These are phyloP conservation scores for Palythoa grandis DNA, from an alignment of 92 coral and sea anemone species.

Conservation along the genomic window DNA sequence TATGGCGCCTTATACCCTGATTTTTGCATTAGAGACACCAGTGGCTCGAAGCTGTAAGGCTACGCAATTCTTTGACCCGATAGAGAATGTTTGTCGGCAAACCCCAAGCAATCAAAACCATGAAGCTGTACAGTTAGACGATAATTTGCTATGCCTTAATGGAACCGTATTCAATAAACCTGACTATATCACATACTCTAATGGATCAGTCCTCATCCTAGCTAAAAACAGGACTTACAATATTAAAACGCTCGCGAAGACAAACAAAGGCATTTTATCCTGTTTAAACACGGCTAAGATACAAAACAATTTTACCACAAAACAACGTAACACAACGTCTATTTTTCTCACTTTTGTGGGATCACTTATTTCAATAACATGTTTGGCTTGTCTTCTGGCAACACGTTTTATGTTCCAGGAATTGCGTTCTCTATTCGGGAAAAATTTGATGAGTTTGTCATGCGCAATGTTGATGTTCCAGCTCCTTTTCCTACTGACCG, in stretches of 20 bases:
- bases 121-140: background rate
- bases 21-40: background rate
- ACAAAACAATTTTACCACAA: background rate
- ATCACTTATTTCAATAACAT: background rate
- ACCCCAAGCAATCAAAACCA: background rate
- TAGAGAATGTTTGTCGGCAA: background rate
- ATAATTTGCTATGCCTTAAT: background rate
- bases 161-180: background rate
- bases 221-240: background rate
- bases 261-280: background rate
- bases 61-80: background rate
- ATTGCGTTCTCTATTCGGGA: background rate
- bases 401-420: background rate
- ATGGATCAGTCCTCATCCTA: background rate
- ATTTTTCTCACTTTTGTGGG: background rate
- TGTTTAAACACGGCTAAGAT: background rate
- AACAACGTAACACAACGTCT: background rate
- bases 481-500: background rate
- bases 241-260: background rate
- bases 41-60: background rate
- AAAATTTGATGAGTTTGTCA: slow-evolving; percentile 8
- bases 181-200: background rate
- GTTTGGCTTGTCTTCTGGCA: background rate
- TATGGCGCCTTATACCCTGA: background rate
- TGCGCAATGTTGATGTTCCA: slow-evolving; percentile 2